Evolutionary conservation across 2,113 vertebrate genomes (phyloP), one percentile per base, ranked within the genome.

Genomic region (Asarcornis scutulata): DNA sequence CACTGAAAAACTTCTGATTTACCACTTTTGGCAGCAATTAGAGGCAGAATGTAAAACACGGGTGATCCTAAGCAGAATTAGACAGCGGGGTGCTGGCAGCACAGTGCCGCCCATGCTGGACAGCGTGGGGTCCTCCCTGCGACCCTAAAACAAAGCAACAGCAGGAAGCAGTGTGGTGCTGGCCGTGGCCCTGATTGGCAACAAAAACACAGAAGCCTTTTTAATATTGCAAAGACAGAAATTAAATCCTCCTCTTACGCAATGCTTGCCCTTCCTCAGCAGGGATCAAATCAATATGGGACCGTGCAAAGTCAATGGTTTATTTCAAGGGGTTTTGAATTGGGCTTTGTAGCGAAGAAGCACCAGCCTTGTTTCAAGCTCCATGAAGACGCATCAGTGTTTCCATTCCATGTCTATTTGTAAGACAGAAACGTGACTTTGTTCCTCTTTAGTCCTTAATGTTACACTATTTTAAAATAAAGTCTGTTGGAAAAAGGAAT

Each of bases 291-390:
- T 91, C 90, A 93, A 88, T 94, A 91, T 55, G 74, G 66, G 66
- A 83, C 52, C 48, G 68, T 53, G 66, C 42, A 82, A 93, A 89
- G 88, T 94, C 93, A 90, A 55, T 94, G 90, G 69, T 50, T 90
- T 91, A 87, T 82, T 97, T 96, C 86, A 96, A 83, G 40, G 44
- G 16, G 44, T 26, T 94, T 64, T 96, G 91, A 94, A 95, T 79
- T 44, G 75, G 74, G 66, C 96, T 96, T 93, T 96, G 86, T 93
- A 86, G 88, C 77, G 92, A 82, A 93, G 91, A 91, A 59, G 84
- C 89, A 66, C 60, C 52, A 92, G 73, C 48, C 69, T 89, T 55
- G 21, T 86, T 86, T 78, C 64, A 84, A 64, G 75, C 83, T 88
- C 69, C 88, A 72, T 21, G 53, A 93, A 74, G 83, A 86, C 50